Base-by-base conservation (phyloP, 2,113 vertebrate genomes). In the Alosa alosa region DNA sequence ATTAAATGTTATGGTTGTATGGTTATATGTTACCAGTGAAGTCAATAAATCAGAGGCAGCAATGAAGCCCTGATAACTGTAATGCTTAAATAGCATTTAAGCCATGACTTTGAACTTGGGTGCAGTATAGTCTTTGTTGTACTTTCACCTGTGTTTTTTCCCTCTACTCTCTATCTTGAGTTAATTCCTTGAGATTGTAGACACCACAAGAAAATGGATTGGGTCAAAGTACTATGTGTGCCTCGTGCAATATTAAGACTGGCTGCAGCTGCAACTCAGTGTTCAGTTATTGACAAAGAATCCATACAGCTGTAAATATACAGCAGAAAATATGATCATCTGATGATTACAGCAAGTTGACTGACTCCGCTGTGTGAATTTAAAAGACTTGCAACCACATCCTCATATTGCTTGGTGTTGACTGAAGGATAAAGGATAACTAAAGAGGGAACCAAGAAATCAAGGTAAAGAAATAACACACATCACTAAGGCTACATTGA, bases 181-280 rank as follows among this genome's bases (percentile, higher is more conserved):
- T 88, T 85, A 4, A 75, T 78, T 86, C 78, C 83, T 25, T 81
- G 84, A 55, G 84, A 68, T 50, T 87, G 83, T 86, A 60, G 81
- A 47, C 84, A 83, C 81, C 81, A 46, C 81, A 88, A 83, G 64
- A 86, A 47, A 78, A 78, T 78, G 72, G 41, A 78, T 15, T 9
- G 25, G 89, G 84, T 83, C 89, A 90, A 90, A 90, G 87, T 82
- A 82, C 47, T 78, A 78, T 17, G 36, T 11, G 31, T 41, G 36
- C 10, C 31, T 50, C 64, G 55, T 83, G 81, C n/a, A 81, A 78
- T 15, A 72, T 57, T 68, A 17, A 81, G 15, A 45, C 72, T 78
- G 39, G 36, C 4, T 78, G 72, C 72, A 72, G 31, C 5, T 18
- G 11, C 0, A 1, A 41, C 9, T 17, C 8, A 78, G 31, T 39